Conservation (phyloP, 2,888 invertebrate genomes). For the Drosophila putrida region DNA sequence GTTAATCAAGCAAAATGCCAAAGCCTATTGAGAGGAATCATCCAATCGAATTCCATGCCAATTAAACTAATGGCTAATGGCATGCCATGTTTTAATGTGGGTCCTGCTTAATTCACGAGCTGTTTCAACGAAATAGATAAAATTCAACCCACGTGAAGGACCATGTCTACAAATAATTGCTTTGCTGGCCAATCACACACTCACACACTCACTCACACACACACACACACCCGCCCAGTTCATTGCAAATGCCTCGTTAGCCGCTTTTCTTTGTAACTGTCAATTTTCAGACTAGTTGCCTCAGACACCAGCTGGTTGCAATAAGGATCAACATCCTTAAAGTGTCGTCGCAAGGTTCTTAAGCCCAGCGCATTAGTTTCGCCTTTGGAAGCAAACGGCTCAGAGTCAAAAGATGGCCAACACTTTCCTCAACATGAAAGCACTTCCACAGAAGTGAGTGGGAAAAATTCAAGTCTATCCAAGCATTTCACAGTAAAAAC, state of each 20-base stretch:
- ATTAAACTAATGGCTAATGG: slow-evolving; percentile 52
- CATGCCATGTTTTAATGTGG: slow-evolving; percentile 26
- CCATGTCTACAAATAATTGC: slow-evolving; percentile 39
- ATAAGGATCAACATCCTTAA: slow-evolving; percentile 20
- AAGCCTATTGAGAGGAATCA: slow-evolving; percentile 5
- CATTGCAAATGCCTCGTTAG: slow-evolving; percentile 30
- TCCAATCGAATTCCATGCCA: slow-evolving; percentile 27
- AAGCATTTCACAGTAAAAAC: not conserved
- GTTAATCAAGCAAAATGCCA: slow-evolving; percentile 20
- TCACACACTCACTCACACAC: slow-evolving; percentile 17
- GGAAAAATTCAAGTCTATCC: not conserved
- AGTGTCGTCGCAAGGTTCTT: slow-evolving; percentile 23
- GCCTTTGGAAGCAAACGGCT: slow-evolving; percentile 23
- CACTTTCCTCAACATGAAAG: not conserved
- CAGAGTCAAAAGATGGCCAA: not conserved
- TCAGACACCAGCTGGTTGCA: slow-evolving; percentile 7
- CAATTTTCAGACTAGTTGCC: slow-evolving; percentile 50
- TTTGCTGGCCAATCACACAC: slow-evolving; percentile 31
- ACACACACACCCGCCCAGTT: slow-evolving; percentile 16
- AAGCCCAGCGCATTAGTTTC: slow-evolving; percentile 34
- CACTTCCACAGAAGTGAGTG: not conserved
- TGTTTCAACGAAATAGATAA: slow-evolving; percentile 4
- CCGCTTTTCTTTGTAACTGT: slow-evolving; percentile 55
- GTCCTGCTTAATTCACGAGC: slow-evolving; percentile 13
- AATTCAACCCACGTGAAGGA: slow-evolving; percentile 4